phyloP scores from a whole-genome alignment of 2,113 vertebrate genomes.

The Picathartes gymnocephalus region DNA sequence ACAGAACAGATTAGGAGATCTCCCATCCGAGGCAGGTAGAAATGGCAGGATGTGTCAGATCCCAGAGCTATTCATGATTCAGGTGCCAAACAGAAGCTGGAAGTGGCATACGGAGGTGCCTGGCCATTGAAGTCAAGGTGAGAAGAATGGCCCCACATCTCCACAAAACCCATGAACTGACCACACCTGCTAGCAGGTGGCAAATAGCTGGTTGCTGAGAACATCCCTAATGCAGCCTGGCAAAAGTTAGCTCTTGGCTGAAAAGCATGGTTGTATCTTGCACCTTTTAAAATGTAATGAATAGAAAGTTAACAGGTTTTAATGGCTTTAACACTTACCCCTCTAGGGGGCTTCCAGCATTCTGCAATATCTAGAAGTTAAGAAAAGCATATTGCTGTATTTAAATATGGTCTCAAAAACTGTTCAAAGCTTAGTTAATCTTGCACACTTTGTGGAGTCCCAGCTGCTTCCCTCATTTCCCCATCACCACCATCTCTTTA shows the following conservation, averaged over 20 bases:
- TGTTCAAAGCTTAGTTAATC: neutral
- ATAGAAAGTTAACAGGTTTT: slow-evolving; percentile 43
- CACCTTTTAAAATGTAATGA: slow-evolving; percentile 48
- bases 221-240: neutral
- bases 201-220: neutral
- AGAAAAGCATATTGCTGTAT: neutral
- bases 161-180: neutral
- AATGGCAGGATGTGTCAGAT: neutral
- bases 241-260: neutral
- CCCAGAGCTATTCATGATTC: neutral
- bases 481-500: neutral
- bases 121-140: neutral
- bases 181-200: neutral
- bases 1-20: neutral
- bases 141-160: neutral
- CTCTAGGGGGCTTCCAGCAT: slow-evolving; percentile 25
- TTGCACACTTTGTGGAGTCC: neutral
- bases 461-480: neutral
- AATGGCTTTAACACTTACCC: slow-evolving; percentile 41
- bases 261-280: neutral
- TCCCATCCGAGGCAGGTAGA: neutral
- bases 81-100: neutral
- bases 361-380: slow-evolving; percentile 2
- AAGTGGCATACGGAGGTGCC: neutral
- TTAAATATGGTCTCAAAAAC: neutral